Evolutionary conservation across 2,888 invertebrate species (phyloP), one percentile per base, ranked within the genome.

Genomic region (Plagiodera versicolora): DNA sequence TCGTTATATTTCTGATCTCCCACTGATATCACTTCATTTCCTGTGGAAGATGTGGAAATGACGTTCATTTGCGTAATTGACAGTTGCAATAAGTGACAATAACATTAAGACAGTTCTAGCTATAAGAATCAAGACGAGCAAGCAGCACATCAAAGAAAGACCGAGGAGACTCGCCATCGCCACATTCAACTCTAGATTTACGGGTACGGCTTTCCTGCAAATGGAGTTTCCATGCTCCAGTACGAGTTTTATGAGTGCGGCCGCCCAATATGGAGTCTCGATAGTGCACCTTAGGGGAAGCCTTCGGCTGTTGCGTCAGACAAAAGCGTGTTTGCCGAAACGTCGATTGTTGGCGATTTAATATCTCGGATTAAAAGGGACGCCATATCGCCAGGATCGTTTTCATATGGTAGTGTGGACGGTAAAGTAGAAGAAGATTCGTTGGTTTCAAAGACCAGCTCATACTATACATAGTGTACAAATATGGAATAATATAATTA

Each of bases 151-250:
- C 24, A 19, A 11, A 47, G 18, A 17, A 18, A 11, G 47, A 19
- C 11, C 11, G 8, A 17, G 11, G 18, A 48, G 20, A 24, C 6
- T 48, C 24, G 20, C 48, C 19, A 18, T 47, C 18, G 18, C 18
- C 47, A 24, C 48, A 48, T n/a, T 48, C 20, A 2, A n/a, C n/a
- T 2, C 48, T 20, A 11, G 74, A 79, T 79, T 79, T 79, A 79
- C 78, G 77, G 78, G 75, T 77, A 78, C 77, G 74, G 78, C 78
- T 77, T 77, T 75, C 71, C 74, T 73, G 76, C 79, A n/a, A 80
- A 79, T 79, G 79, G 80, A 79, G 77, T 79, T 80, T 79, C 77
- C 80, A 79, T 79, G 80, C 79, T 79, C 74, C 59, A 72, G 75
- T 72, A 74, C 76, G 75, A 76, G 76, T 79, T 80, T 79, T 79